Evolutionary conservation across 2,888 invertebrate genomes (phyloP).

Genomic region (Apomyelois bistriatella): DNA sequence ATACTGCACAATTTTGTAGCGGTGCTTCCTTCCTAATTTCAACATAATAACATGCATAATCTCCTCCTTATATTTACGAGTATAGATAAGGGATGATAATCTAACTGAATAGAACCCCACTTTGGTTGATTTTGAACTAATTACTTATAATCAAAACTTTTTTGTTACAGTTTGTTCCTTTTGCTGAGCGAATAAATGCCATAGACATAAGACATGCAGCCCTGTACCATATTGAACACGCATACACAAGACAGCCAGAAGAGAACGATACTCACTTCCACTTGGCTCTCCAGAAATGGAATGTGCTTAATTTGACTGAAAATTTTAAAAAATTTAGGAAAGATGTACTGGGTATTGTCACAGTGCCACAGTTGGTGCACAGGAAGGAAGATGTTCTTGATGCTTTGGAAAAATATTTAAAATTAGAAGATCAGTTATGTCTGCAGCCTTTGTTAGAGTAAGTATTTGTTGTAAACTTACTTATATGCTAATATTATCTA

Average conservation of each 20-base stretch:
- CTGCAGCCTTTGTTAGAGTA: conserved; percentile 92
- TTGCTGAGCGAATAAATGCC: conserved; percentile 91
- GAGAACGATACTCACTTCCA: conserved; percentile 89
- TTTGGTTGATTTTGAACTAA: too few species aligned
- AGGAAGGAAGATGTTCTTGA: conserved; percentile 88
- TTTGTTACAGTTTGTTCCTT: conserved; percentile 92
- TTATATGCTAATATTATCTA: too few species aligned
- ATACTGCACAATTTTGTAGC: too few species aligned
- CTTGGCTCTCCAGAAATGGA: conserved; percentile 93
- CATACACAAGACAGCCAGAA: conserved; percentile 85
- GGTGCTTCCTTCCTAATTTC: too few species aligned
- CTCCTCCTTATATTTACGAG: too few species aligned
- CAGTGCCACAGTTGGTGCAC: conserved; percentile 91
- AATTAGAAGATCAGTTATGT: conserved; percentile 85
- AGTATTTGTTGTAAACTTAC: conserved; percentile 52
- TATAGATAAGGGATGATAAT: too few species aligned
- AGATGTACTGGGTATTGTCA: conserved; percentile 87
- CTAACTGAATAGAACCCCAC: too few species aligned
- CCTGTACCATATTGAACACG: conserved; percentile 90
- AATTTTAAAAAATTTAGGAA: conserved; percentile 88
- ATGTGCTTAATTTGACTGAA: conserved; percentile 91
- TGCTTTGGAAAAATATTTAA: conserved; percentile 86
- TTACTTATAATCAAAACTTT: too few species aligned
- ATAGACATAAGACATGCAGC: conserved; percentile 91
- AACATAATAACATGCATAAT: too few species aligned